phyloP scores from a whole-genome alignment of 1,140 invertebrate genomes.

The Meloidogyne chitwoodi region DNA sequence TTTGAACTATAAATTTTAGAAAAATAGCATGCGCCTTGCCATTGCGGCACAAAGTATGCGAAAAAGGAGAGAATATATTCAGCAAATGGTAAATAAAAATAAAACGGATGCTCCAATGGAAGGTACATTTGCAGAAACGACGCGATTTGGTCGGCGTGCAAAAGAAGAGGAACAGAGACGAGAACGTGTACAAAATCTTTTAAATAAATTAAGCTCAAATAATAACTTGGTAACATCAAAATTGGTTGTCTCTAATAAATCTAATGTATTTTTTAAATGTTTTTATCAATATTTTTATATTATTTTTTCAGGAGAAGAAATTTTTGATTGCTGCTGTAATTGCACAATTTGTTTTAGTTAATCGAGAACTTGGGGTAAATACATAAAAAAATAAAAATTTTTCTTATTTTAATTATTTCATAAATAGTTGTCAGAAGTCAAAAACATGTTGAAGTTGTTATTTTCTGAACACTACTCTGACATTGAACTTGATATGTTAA shows the following conservation, averaged over 20 bases:
- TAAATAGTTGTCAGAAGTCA: not conserved
- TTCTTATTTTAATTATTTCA: not conserved
- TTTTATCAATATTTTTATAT: not conserved
- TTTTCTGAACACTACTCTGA: not conserved
- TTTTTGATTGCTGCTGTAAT: not conserved
- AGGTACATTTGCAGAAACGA: not conserved
- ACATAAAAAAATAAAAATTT: no score
- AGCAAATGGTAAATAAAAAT: not conserved
- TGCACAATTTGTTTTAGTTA: not conserved
- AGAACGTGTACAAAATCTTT: not conserved
- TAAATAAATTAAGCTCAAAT: not conserved
- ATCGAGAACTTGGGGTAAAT: conserved; percentile 3
- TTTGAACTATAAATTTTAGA: not conserved
- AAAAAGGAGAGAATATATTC: not conserved
- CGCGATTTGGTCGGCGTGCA: not conserved
- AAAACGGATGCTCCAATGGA: not conserved
- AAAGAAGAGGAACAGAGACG: not conserved
- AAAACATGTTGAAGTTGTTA: conserved; percentile 5
- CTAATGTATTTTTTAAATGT: not conserved
- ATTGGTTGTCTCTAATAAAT: not conserved
- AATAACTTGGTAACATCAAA: not conserved
- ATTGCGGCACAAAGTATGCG: not conserved
- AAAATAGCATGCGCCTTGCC: not conserved
- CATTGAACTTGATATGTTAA: not conserved
- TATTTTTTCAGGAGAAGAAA: not conserved